Evolutionary conservation across 1,140 invertebrate genomes (phyloP).

Genomic region (Calephelis nemesis): DNA sequence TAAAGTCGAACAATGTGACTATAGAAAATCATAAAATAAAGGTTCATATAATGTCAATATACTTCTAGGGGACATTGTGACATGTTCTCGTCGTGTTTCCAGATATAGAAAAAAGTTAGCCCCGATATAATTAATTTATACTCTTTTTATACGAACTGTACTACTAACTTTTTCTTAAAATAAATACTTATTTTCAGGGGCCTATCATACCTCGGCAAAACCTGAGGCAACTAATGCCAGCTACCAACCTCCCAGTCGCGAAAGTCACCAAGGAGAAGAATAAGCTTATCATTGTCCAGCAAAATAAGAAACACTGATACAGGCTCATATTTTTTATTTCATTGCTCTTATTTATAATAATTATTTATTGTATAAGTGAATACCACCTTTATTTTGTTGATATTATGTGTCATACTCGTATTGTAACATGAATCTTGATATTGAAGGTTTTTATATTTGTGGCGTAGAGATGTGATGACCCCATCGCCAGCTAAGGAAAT

Average conservation of each 20-base stretch:
- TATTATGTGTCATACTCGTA: not conserved
- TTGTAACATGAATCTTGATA: not conserved
- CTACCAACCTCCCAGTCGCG: constrained; percentile 81
- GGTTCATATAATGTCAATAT: too few species aligned
- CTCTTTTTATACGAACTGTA: too few species aligned
- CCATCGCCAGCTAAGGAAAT: too few species aligned
- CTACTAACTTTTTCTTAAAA: not conserved
- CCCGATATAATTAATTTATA: too few species aligned
- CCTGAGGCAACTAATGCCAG: constrained; percentile 81
- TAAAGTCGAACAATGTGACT: too few species aligned
- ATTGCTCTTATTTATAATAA: constrained; percentile 36
- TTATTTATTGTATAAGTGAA: constrained; percentile 31
- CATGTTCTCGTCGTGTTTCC: too few species aligned
- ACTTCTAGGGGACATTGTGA: too few species aligned
- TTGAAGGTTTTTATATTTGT: too few species aligned
- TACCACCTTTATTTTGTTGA: constrained; percentile 1
- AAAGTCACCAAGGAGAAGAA: constrained; percentile 88
- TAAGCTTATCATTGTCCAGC: constrained; percentile 87
- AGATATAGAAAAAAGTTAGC: too few species aligned
- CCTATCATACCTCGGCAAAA: constrained; percentile 80
- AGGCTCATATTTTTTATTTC: constrained; percentile 43
- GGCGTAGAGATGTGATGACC: too few species aligned
- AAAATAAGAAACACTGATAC: constrained; percentile 74
- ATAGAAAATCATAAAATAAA: too few species aligned
- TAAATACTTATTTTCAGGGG: constrained; percentile 51